phyloP scores from a whole-genome alignment of 1,140 invertebrate genomes.

The Lordiphosa stackelbergi region DNA sequence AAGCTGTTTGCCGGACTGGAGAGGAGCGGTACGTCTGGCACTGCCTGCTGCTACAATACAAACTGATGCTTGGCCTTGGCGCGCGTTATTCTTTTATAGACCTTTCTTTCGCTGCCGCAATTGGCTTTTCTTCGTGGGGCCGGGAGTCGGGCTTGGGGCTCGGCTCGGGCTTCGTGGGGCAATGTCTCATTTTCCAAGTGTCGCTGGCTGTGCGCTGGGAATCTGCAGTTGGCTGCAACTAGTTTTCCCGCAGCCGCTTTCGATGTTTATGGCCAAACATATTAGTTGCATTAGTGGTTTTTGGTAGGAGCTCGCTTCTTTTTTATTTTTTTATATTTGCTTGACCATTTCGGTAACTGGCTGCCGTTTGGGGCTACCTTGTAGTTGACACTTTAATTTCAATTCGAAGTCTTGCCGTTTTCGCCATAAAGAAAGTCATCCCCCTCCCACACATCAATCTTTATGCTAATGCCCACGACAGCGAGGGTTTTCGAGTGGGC shows the following conservation, averaged over 20 bases:
- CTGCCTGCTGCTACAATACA: slow-evolving; percentile 58
- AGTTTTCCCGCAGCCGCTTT: slow-evolving; percentile 52
- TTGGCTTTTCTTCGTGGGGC: slow-evolving; percentile 65
- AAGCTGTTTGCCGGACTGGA: neutral
- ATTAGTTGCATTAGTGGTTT: slow-evolving; percentile 58
- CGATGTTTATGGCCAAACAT: slow-evolving; percentile 71
- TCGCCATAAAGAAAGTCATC: slow-evolving; percentile 62
- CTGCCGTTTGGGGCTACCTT: slow-evolving; percentile 41
- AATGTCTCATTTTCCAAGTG: slow-evolving; percentile 5
- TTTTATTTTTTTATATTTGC: slow-evolving; percentile 29
- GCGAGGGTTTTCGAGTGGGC: slow-evolving; percentile 31
- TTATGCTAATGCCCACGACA: slow-evolving; percentile 51
- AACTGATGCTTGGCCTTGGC: slow-evolving; percentile 64
- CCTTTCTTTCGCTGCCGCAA: slow-evolving; percentile 53
- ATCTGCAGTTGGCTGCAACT: slow-evolving; percentile 23
- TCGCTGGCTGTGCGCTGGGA: slow-evolving; percentile 10
- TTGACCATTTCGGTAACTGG: slow-evolving; percentile 59
- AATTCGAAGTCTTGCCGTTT: slow-evolving; percentile 62
- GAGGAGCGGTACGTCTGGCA: slow-evolving; percentile 35
- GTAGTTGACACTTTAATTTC: slow-evolving; percentile 66
- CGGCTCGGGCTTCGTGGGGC: slow-evolving; percentile 17
- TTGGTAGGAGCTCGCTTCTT: slow-evolving; percentile 41
- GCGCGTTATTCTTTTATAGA: slow-evolving; percentile 76
- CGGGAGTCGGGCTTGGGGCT: slow-evolving; percentile 17
- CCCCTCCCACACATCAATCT: slow-evolving; percentile 3